Percentiles rank a stretch among this genome's conserved stretches.
phyloP scores from a whole-genome alignment of 1,140 invertebrate genomes.

The Pseudomyrmex sp. region DNA sequence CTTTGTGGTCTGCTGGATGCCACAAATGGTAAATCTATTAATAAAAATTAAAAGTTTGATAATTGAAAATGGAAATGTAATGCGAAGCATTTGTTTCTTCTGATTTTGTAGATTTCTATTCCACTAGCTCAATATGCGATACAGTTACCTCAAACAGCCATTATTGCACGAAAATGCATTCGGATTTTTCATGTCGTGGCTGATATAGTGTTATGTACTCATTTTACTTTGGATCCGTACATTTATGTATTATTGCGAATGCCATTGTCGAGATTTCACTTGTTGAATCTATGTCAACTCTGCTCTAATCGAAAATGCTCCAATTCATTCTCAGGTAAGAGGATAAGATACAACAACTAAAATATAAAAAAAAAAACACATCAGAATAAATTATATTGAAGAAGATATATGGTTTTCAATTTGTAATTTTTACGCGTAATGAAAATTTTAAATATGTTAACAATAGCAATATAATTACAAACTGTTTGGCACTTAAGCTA shows the following conservation, averaged over 20 bases:
- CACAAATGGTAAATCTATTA: conserved; percentile 90
- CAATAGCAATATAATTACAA: no score
- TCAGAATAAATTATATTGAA: no score
- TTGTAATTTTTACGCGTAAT: no score
- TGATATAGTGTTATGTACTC: conserved; percentile 91
- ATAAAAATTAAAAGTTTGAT: no score
- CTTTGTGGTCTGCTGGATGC: conserved; percentile 94
- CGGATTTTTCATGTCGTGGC: conserved; percentile 86
- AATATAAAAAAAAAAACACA: neutral
- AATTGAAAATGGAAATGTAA: no score
- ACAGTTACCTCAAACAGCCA: conserved; percentile 65
- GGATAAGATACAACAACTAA: neutral
- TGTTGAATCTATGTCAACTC: conserved; percentile 81
- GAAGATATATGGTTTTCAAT: no score
- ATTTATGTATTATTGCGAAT: conserved; percentile 91
- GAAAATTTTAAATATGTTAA: no score
- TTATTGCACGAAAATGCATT: conserved; percentile 73
- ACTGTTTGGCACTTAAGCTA: no score
- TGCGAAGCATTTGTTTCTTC: neutral
- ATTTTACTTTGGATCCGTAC: conserved; percentile 93
- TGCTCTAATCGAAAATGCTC: conserved; percentile 79
- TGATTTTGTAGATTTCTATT: conserved; percentile 87
- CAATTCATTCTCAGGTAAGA: conserved; percentile 80
- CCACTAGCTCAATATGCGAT: conserved; percentile 87
- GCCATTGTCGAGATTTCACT: conserved; percentile 77